Evolutionary conservation across 2,797 vertebrate genomes (phyloP).

Genomic region (Fratercula arctica): DNA sequence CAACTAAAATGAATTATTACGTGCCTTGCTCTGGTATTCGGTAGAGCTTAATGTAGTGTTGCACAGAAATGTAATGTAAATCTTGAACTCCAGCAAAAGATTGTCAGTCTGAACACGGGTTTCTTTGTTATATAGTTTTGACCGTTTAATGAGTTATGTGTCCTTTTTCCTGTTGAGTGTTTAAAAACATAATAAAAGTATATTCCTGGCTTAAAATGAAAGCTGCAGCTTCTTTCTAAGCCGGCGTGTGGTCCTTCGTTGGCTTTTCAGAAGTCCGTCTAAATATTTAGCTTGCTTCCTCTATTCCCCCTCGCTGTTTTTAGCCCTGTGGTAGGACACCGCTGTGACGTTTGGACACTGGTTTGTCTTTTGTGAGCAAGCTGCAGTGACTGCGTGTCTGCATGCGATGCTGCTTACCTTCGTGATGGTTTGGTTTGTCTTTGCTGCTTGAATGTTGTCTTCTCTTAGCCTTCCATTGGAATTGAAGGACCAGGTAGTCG

Average conservation of each 20-base stretch:
- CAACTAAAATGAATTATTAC: neutral
- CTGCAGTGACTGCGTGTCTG: neutral
- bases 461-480: neutral
- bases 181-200: neutral
- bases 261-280: neutral
- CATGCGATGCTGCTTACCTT: rapidly evolving
- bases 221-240: neutral
- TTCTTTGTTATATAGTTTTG: neutral
- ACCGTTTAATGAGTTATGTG: neutral
- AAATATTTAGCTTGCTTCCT: neutral
- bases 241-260: neutral
- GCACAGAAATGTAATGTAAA: neutral
- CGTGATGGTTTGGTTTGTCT: neutral
- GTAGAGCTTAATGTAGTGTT: neutral
- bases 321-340: neutral
- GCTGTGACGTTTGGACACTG: rapidly evolving
- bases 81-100: neutral
- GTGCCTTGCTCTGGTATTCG: neutral
- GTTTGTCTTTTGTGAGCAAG: neutral
- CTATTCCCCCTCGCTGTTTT: neutral
- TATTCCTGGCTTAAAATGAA: neutral
- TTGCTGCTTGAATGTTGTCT: neutral
- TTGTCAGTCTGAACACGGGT: neutral
- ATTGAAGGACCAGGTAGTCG: neutral
- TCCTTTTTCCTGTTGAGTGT: neutral